These are phyloP conservation scores for Ephialtes manifestator DNA, from an alignment of 2,888 invertebrate genomes.

Conservation along the genomic window DNA sequence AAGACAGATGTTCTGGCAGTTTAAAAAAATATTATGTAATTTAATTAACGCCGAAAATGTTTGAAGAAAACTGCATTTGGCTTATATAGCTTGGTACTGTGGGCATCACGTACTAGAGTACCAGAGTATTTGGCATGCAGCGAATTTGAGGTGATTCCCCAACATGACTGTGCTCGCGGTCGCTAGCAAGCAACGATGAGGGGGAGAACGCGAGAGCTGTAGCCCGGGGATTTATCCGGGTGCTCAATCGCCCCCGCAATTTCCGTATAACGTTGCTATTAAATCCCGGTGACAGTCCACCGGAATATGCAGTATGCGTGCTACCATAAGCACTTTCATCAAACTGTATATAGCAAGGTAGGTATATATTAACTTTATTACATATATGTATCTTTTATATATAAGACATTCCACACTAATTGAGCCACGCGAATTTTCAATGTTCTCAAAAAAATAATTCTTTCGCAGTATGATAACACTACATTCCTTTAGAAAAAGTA, in stretches of 20 bases:
- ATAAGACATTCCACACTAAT: no score
- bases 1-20: no score
- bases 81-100: not conserved
- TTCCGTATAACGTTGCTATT: conserved; percentile 64
- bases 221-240: conserved; percentile 60
- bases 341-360: conserved; percentile 5
- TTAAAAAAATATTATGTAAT: not conserved
- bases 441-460: no score
- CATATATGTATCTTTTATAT: not conserved
- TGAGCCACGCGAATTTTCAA: no score
- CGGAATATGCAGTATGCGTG: conserved; percentile 56
- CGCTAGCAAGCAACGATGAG: conserved; percentile 4
- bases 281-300: conserved; percentile 60
- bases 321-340: conserved; percentile 39
- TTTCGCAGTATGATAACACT: no score
- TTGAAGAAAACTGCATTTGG: not conserved
- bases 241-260: conserved; percentile 64
- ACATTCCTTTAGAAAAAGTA: no score
- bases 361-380: no score
- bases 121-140: conserved; percentile 60
- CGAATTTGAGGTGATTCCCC: conserved; percentile 60
- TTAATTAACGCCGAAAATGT: conserved; percentile 17
- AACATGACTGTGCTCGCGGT: conserved; percentile 1
- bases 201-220: conserved; percentile 16
- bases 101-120: conserved; percentile 12